Evolutionary conservation across 2,797 vertebrate species (phyloP), one percentile per base, ranked within the genome.

Genomic region (Takifugu rubripes): DNA sequence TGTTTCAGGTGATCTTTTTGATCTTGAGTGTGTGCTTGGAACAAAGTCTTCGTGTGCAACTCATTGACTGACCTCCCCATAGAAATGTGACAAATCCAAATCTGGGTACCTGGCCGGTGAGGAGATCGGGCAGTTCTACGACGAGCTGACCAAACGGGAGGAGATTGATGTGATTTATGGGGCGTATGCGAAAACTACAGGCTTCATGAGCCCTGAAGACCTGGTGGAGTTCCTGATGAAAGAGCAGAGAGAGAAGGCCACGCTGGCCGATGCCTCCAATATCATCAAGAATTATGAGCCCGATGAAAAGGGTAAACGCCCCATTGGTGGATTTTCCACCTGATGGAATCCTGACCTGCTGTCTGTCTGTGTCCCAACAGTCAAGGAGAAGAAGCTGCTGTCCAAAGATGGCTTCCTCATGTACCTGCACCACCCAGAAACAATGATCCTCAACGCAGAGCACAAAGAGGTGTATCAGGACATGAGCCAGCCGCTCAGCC

Each of bases 401-500:
- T 95, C 93, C 72, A 95, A 96, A 82, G 97, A 99, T 1, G 97
- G 97, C 48, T 98, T 99, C 79, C 90, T 97, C 82, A 94, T 97
- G 89, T 98, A 93, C 86, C 72, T 98, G 79, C 88, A 94, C 12
- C 90, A 93, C 0, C 89, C 89, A 0, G 93, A 96, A 0, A 87
- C 93, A 45, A 71, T 91, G 64, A 74, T 97, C 52, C 92, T 96
- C 74, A 91, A 91, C 63, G 68, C 86, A 1, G 81, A 84, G 0
- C 94, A 96, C 75, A 78, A 70, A 14, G 86, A 82, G 0, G 78
- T 98, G 52, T 93, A 96, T 88, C 96, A 98, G 89, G 96, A 99
- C 81, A 99, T 99, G 97, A 91, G 66, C 26, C 93, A 92, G 44
- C 96, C 97, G 0, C 93, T 99, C 68, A 95, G 88, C 72, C 92